Evolutionary conservation across 2,888 invertebrate genomes (phyloP).

Genomic region (Melieria picta): DNA sequence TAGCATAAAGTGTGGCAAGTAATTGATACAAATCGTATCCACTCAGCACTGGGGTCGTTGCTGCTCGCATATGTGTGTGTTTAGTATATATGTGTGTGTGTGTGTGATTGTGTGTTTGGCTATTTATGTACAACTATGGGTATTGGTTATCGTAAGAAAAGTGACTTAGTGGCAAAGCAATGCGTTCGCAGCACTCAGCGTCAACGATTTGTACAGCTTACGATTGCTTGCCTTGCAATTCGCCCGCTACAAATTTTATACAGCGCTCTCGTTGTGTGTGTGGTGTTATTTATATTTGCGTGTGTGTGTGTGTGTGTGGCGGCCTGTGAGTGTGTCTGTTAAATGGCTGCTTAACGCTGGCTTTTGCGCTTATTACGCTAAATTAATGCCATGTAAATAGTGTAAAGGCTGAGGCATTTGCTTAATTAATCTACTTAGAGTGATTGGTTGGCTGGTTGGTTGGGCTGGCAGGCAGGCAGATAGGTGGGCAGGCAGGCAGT

Average conservation of each 20-base stretch:
- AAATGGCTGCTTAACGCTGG: constrained; percentile 20
- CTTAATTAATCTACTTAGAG: constrained; percentile 47
- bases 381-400: constrained; percentile 39
- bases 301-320: constrained; percentile 3
- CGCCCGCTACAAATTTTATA: constrained; percentile 7
- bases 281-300: constrained; percentile 8
- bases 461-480: not conserved
- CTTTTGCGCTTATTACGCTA: constrained; percentile 31
- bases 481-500: not conserved
- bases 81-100: not conserved
- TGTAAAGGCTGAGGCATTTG: constrained; percentile 52
- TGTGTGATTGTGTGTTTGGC: not conserved
- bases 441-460: constrained; percentile 17
- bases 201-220: constrained; percentile 5
- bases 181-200: no score
- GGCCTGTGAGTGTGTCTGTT: not conserved
- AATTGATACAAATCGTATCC: constrained; percentile 7
- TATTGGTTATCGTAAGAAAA: not conserved
- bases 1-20: constrained; percentile 18
- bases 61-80: not conserved
- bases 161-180: not conserved
- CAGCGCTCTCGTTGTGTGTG: constrained; percentile 8
- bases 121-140: not conserved
- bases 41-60: not conserved
- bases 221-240: constrained; percentile 14